Evolutionary conservation across 2,888 invertebrate genomes (phyloP), one percentile per base, ranked within the genome.

Genomic region (Caenorhabditis imperialis): DNA sequence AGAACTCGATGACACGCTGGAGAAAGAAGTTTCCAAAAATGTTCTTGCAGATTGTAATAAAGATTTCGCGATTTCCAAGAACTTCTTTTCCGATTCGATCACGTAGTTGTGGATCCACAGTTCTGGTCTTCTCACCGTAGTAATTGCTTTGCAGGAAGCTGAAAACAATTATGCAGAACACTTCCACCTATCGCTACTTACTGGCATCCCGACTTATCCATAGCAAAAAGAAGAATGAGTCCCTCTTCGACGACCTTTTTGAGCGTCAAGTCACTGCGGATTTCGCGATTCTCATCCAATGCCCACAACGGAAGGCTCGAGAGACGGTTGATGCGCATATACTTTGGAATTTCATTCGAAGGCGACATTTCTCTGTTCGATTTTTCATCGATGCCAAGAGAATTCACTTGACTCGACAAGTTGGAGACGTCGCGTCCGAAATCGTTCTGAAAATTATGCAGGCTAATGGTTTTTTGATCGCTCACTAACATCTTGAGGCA

Each of bases 1-100:
- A 63, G 18, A 55, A 40, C 22, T 72, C 76, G 20, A 80, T 71
- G 51, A 80, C 53, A 20, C 69, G 54, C 67, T 80, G 78, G 12
- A 79, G 27, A 47, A 77, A 71, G 61, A 79, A 79, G 58, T 79
- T 79, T n/a, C 67, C 79, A 42, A 79, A 79, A 12, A 79, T 74
- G 44, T 79, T 73, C 23, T 55, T 60, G 40, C 65, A 71, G 14
- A 79, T 33, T 10, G 16, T 12, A 6, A 40, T 20, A 5, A 37
- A 45, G 27, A 54, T 14, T 35, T 38, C 14, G 16, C 51, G 42
- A 20, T 25, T 20, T 25, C 48, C 54, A 6, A 63, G 30, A n/a
- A 71, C 57, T 38, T 71, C 71, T 35, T 30, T 23, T 16, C 38
- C 48, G 25, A 71, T 40, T 18, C 53, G 37, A 6, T 57, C 55